Base-by-base conservation (phyloP, 2,888 invertebrate genomes). In the Diarsia rubi region DNA sequence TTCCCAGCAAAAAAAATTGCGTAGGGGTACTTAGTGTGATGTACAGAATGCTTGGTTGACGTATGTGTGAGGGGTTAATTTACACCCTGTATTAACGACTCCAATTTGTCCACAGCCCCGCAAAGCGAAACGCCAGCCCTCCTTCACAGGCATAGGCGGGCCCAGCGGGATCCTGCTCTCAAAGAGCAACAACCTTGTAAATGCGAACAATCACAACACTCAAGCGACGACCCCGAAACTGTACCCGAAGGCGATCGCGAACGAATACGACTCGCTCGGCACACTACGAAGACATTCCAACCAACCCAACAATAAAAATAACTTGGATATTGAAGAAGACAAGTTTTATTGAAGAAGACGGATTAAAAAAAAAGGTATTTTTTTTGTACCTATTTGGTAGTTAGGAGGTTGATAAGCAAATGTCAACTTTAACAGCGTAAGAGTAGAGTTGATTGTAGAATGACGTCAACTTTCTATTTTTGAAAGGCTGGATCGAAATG, bases 211-310 rank as follows among this genome's bases (percentile, higher is more conserved):
- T 90, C 97, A 97, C 86, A 97, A 97, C 86, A 97, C 95, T 0
- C 90, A 96, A 0, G 93, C 96, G 37, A 96, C 97, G 0, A 97
- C 97, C 0, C 98, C 97, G 67, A 98, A 97, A 91, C 94, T 97
- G 71, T 98, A 98, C 90, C 97, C 97, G 49, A 98, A 98, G 93
- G 97, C 97, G 78, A 97, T 97, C 88, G 97, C 97, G 65, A 98
- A 98, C 79, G 98, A 98, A 84, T 98, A 98, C 90, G 98, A 98
- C 90, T 93, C 96, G 0, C 97, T 98, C 69, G 98, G 98, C 24
- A 98, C 98, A 0, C 93, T 98, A 57, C 97, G 98, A 86, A 95
- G 98, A 67, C 98, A 98, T 92, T 98, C 98, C 97, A 98, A 94
- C 97, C 97, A 98, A 62, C 95, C 96, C 44, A 98, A 98, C 90